Percentiles rank a stretch among this genome's conserved stretches.
These are phyloP conservation scores for Crax fasciolata DNA, from an alignment of 2,797 vertebrate genomes.

Conservation along the genomic window DNA sequence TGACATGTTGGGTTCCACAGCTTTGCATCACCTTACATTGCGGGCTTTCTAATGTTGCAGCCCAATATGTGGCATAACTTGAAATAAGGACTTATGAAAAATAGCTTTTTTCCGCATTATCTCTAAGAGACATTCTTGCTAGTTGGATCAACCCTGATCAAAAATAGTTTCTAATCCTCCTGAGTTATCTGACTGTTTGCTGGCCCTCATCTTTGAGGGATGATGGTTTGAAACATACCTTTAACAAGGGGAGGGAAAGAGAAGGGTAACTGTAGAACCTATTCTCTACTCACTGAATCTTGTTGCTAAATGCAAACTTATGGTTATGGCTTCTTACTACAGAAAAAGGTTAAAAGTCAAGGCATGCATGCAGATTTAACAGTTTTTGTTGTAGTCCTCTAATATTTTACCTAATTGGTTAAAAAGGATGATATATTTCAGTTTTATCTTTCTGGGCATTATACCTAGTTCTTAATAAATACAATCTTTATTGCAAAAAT, in stretches of 20 bases:
- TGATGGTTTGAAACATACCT: background rate
- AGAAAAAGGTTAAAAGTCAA: background rate
- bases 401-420: background rate
- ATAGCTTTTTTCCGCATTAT: background rate
- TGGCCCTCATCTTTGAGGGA: background rate
- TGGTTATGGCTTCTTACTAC: background rate
- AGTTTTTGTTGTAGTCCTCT: background rate
- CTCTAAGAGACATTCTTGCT: background rate
- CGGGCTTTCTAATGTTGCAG: background rate
- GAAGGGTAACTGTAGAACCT: background rate
- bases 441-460: background rate
- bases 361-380: background rate
- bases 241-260: background rate
- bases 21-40: background rate
- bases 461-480: background rate
- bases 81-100: background rate
- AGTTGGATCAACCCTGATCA: background rate
- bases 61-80: background rate
- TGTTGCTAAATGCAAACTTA: background rate
- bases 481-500: background rate
- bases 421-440: background rate
- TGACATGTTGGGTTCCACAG: background rate
- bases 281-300: background rate
- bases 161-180: background rate
- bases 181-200: background rate